phyloP scores from a whole-genome alignment of 92 coral and sea anemone genomes.

The Epizoanthus illoricatus region DNA sequence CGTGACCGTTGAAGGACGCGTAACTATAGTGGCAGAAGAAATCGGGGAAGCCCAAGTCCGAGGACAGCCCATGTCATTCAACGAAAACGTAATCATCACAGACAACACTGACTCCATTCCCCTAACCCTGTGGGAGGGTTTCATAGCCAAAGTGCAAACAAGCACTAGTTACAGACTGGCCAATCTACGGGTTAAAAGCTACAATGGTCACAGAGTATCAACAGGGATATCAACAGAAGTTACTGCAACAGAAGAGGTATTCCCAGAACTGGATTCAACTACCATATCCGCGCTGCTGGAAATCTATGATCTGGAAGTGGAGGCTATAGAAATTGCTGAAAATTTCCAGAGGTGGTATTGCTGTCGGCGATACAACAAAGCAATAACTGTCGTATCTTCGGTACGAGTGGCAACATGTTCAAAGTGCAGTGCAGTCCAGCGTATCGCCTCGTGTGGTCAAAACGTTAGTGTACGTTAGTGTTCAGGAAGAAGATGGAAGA shows the following conservation, averaged over 20 bases:
- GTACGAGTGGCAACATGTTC: background rate
- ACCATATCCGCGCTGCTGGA: no score
- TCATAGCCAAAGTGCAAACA: background rate
- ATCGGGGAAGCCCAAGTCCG: background rate
- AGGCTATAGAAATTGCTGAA: no score
- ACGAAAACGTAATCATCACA: background rate
- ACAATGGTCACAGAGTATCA: no score
- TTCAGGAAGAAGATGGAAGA: background rate
- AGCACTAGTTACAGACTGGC: background rate
- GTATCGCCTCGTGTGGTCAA: background rate
- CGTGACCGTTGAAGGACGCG: background rate
- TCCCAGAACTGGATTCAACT: no score
- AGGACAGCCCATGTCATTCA: background rate
- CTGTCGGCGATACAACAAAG: no score
- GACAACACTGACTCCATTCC: constrained; percentile 8
- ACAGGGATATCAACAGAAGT: no score
- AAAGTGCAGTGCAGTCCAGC: constrained; percentile 1
- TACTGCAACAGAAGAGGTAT: no score
- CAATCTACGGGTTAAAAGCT: background rate
- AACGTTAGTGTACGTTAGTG: background rate
- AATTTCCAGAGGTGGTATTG: no score
- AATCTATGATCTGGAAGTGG: no score
- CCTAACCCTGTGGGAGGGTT: background rate
- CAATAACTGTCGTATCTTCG: no score
- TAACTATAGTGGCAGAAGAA: background rate